Conservation (phyloP, 1,140 invertebrate species). For the Papilio dardanus region DNA sequence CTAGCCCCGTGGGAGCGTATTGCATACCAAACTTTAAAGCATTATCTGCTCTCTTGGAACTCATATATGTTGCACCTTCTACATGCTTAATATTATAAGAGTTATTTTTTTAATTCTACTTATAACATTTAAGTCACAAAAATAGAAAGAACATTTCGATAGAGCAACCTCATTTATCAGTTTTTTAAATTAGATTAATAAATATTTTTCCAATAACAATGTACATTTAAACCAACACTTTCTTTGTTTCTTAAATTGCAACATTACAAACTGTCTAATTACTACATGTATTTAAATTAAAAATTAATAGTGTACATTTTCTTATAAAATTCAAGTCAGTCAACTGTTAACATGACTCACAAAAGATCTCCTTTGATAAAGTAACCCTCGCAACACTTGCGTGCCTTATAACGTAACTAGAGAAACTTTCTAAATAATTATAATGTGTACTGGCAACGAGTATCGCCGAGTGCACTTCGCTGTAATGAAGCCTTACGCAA, state of each 20-base stretch:
- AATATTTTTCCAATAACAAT: too few species aligned
- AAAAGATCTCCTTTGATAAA: constrained; percentile 56
- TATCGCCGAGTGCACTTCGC: constrained; percentile 67
- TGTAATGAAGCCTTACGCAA: constrained; percentile 54
- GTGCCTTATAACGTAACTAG: constrained; percentile 48
- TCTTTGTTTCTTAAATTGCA: too few species aligned
- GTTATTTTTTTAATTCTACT: background rate
- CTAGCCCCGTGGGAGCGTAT: constrained; percentile 11
- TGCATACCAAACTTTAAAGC: constrained; percentile 16
- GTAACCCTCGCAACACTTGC: constrained; percentile 41
- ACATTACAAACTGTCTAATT: too few species aligned
- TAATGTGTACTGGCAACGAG: constrained; percentile 60
- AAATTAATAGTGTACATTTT: constrained; percentile 25
- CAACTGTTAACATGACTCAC: constrained; percentile 41
- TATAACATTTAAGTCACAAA: background rate
- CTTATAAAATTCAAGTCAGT: constrained; percentile 35
- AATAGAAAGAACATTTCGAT: too few species aligned
- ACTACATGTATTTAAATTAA: background rate
- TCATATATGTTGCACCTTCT: background rate
- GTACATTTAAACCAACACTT: too few species aligned
- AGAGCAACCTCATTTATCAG: too few species aligned
- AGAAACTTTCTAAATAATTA: constrained; percentile 75
- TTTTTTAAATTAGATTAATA: too few species aligned
- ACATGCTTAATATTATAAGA: background rate
- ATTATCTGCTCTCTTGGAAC: background rate